Evolutionary conservation across 2,888 invertebrate genomes (phyloP).

Genomic region (Celastrina argiolus): DNA sequence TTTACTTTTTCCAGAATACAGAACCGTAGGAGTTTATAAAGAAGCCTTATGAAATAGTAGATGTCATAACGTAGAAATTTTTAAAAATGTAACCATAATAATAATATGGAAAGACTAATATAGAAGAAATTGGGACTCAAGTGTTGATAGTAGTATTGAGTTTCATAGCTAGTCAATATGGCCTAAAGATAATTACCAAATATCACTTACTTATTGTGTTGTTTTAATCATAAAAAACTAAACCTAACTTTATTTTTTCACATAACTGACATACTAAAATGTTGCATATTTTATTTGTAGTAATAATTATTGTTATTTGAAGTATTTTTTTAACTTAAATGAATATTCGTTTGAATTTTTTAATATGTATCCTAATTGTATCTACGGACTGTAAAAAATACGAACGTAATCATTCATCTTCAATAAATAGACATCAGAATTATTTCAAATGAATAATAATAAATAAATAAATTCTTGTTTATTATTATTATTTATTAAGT

Average conservation of each 20-base stretch:
- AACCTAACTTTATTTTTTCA: too few species aligned
- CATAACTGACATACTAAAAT: too few species aligned
- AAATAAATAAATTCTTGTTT: too few species aligned
- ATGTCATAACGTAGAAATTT: constrained; percentile 67
- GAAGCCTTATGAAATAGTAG: constrained; percentile 76
- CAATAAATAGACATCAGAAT: too few species aligned
- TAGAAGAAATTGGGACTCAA: constrained; percentile 69
- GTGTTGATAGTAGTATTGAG: constrained; percentile 39
- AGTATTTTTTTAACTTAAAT: not conserved
- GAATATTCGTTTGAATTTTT: not conserved
- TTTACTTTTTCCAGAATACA: constrained; percentile 44
- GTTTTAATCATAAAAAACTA: not conserved
- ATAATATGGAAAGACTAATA: constrained; percentile 56
- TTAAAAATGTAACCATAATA: constrained; percentile 50
- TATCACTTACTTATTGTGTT: not conserved
- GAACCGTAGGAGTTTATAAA: constrained; percentile 77
- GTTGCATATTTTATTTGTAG: too few species aligned
- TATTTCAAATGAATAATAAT: too few species aligned
- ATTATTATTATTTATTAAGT: too few species aligned
- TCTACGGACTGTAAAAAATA: not conserved
- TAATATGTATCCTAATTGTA: not conserved
- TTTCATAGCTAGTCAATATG: constrained; percentile 19
- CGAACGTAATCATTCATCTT: not conserved
- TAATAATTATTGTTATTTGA: too few species aligned
- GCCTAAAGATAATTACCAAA: not conserved